A percentile compares a stretch with the other conserved stretches of the same genome.
These are phyloP conservation scores for Lonchura striata DNA, from an alignment of 2,113 vertebrate species.

Conservation along the genomic window DNA sequence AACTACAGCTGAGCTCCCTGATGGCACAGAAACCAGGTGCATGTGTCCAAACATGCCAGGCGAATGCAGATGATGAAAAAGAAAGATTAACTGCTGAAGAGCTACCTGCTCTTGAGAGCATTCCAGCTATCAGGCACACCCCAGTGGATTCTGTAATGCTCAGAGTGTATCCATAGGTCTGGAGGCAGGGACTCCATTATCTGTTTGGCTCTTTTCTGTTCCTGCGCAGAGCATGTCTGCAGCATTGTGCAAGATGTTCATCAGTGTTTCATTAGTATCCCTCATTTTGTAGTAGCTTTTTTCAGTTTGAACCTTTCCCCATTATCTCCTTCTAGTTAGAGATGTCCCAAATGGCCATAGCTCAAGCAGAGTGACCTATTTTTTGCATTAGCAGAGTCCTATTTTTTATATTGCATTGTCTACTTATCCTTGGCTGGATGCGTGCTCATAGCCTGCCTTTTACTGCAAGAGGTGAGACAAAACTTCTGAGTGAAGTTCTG, in stretches of 20 bases:
- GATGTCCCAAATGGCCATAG: not conserved
- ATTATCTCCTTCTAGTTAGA: not conserved
- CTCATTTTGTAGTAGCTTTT: not conserved
- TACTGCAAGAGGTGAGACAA: not conserved
- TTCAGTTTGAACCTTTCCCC: not conserved
- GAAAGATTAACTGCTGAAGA: slow-evolving; percentile 49
- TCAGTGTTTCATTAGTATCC: not conserved
- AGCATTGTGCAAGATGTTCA: not conserved
- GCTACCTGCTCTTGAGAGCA: slow-evolving; percentile 51
- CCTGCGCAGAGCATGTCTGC: fast-evolving
- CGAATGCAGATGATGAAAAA: slow-evolving; percentile 31
- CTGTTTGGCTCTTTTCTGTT: not conserved
- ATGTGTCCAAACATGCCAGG: slow-evolving; percentile 54
- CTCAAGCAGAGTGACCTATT: not conserved
- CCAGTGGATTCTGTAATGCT: not conserved
- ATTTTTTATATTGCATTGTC: not conserved
- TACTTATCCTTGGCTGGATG: not conserved
- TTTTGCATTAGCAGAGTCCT: not conserved
- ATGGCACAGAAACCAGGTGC: slow-evolving; percentile 26
- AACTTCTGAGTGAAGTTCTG: not conserved
- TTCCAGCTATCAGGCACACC: slow-evolving; percentile 57
- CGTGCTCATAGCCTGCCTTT: not conserved
- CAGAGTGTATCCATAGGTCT: not conserved
- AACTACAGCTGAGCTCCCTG: slow-evolving; percentile 2
- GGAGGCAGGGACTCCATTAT: not conserved